phyloP scores from a whole-genome alignment of 92 coral and sea anemone species.

The Porites rus region DNA sequence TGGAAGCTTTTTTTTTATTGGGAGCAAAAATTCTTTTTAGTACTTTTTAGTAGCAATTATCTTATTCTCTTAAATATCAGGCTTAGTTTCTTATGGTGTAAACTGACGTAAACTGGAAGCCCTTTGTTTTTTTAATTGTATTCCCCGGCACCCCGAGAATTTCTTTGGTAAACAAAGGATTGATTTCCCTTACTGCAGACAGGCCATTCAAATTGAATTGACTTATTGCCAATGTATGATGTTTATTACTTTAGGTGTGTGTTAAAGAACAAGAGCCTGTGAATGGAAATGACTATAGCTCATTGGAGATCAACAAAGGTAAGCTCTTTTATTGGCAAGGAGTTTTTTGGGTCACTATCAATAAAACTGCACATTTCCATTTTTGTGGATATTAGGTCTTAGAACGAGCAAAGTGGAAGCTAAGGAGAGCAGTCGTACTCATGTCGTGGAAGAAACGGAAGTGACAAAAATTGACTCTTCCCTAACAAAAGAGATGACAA shows the following conservation, averaged over 20 bases:
- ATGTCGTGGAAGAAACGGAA: not conserved
- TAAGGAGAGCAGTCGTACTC: not conserved
- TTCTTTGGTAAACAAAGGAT: too few relatives aligned
- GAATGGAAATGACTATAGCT: not conserved
- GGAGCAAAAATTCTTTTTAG: too few relatives aligned
- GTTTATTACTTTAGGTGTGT: not conserved
- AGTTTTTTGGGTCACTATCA: not conserved
- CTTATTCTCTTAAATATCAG: too few relatives aligned
- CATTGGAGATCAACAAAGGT: not conserved
- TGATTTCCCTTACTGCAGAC: too few relatives aligned
- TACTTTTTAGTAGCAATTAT: too few relatives aligned
- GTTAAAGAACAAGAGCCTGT: not conserved
- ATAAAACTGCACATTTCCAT: not conserved
- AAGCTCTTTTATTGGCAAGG: not conserved
- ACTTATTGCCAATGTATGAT: not conserved
- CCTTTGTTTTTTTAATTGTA: too few relatives aligned
- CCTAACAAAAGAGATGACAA: not conserved
- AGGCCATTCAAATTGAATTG: not conserved
- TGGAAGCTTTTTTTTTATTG: too few relatives aligned
- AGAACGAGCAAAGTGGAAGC: not conserved
- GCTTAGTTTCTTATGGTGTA: too few relatives aligned
- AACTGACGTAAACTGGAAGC: too few relatives aligned
- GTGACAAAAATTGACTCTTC: not conserved
- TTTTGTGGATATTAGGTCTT: not conserved
- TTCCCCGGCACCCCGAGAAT: too few relatives aligned